Evolutionary conservation across 2,888 invertebrate genomes (phyloP).

Genomic region (Tineola bisselliella): DNA sequence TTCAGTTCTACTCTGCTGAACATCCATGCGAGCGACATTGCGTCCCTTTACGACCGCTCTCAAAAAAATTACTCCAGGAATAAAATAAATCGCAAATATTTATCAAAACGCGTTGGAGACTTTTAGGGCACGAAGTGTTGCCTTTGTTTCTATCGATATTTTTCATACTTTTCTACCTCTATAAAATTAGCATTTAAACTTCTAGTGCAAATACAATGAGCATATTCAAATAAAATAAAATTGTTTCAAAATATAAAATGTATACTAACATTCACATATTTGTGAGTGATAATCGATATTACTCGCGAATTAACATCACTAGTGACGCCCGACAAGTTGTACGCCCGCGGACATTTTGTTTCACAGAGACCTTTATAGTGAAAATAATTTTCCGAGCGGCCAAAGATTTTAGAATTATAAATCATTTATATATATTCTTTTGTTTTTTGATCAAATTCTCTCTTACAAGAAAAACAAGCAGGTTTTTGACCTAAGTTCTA

Average conservation of each 20-base stretch:
- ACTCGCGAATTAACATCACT: slow-evolving; percentile 23
- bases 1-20: slow-evolving; percentile 44
- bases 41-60: slow-evolving; percentile 44
- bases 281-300: too few relatives aligned
- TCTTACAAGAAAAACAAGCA: not conserved
- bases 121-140: slow-evolving; percentile 27
- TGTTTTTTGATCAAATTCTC: not conserved
- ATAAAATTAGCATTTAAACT: not conserved
- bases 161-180: not conserved
- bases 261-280: too few relatives aligned
- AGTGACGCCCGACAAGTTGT: slow-evolving; percentile 31
- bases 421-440: not conserved
- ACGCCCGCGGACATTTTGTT: slow-evolving; percentile 44
- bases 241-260: too few relatives aligned
- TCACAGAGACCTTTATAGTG: slow-evolving; percentile 26
- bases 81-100: slow-evolving; percentile 60
- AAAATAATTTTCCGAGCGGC: slow-evolving; percentile 9
- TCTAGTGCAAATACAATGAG: not conserved
- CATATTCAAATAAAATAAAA: too few relatives aligned
- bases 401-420: not conserved
- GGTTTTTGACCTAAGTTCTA: not conserved
- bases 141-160: slow-evolving; percentile 14
- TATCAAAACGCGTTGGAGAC: slow-evolving; percentile 46
- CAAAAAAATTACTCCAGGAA: slow-evolving; percentile 49
- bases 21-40: slow-evolving; percentile 40